phyloP scores from a whole-genome alignment of 2,113 vertebrate genomes.

The Catharus minimus region DNA sequence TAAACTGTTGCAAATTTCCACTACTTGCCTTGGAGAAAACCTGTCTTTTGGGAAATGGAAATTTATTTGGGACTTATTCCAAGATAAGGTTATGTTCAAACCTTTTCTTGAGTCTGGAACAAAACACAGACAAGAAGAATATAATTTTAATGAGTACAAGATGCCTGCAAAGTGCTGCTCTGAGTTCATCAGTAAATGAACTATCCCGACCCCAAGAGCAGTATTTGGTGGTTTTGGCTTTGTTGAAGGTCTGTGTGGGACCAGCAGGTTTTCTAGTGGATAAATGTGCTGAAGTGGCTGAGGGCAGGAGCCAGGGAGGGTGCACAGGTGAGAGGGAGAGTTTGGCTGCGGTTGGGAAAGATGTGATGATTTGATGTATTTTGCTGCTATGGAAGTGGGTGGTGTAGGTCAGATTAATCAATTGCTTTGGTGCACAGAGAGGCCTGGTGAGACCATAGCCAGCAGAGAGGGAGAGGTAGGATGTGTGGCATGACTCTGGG shows the following conservation, averaged over 20 bases:
- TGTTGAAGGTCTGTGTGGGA: fast-evolving
- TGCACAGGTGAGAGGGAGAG: background rate
- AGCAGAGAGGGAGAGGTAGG: background rate
- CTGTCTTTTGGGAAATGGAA: constrained; percentile 43
- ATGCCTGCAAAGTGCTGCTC: background rate
- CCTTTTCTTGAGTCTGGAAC: constrained; percentile 36
- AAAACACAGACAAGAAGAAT: constrained; percentile 34
- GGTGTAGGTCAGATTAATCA: background rate
- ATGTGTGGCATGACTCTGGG: background rate
- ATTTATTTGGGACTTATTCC: constrained; percentile 51
- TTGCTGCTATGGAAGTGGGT: background rate
- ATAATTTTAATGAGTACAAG: constrained; percentile 50
- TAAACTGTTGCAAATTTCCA: constrained; percentile 57
- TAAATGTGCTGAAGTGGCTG: background rate
- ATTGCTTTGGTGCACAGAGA: background rate
- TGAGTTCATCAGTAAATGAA: background rate
- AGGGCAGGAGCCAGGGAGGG: background rate
- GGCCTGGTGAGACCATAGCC: background rate
- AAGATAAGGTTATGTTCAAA: constrained; percentile 21
- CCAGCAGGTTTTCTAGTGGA: background rate
- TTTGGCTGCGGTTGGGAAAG: background rate
- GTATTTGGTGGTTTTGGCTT: background rate
- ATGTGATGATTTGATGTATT: background rate
- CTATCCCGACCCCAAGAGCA: background rate
- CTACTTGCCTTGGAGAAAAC: constrained; percentile 53